Evolutionary conservation across 1,140 invertebrate genomes (phyloP).

Genomic region (Hyles euphorbiae): DNA sequence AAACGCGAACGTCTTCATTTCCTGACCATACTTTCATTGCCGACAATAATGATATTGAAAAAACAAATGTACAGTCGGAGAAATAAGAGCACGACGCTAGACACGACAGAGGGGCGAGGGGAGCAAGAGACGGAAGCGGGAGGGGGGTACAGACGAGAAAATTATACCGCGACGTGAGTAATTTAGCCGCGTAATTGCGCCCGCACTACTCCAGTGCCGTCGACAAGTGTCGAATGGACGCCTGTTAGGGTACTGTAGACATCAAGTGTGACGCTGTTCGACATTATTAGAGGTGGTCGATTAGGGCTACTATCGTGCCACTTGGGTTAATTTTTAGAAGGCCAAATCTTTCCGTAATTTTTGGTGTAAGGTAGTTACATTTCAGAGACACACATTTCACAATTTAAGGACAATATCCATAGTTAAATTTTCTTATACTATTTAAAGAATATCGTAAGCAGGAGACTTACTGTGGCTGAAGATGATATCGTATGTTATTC

Average conservation of each 20-base stretch:
- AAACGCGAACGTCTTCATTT: background rate
- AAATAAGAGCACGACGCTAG: constrained; percentile 14
- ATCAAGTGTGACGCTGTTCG: no score
- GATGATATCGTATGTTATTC: no score
- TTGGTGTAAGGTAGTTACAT: no score
- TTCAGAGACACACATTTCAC: no score
- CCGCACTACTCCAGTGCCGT: constrained; percentile 13
- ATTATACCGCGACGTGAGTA: constrained; percentile 40
- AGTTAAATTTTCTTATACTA: no score
- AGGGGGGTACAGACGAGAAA: constrained; percentile 32
- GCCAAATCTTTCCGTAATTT: no score
- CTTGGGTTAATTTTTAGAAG: no score
- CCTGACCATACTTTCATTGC: background rate
- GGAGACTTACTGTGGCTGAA: no score
- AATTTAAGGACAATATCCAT: no score
- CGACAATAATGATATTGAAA: background rate
- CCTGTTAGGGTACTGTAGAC: constrained; percentile 4
- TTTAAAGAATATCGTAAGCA: no score
- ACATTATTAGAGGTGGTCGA: no score
- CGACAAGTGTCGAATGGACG: constrained; percentile 6
- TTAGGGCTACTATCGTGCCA: no score
- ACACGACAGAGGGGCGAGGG: constrained; percentile 16
- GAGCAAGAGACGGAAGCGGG: background rate
- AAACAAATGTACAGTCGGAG: constrained; percentile 29
- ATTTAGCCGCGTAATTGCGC: constrained; percentile 49